Evolutionary conservation across 2,888 invertebrate species (phyloP), one percentile per base, ranked within the genome.

Genomic region (Drosophila falleni): DNA sequence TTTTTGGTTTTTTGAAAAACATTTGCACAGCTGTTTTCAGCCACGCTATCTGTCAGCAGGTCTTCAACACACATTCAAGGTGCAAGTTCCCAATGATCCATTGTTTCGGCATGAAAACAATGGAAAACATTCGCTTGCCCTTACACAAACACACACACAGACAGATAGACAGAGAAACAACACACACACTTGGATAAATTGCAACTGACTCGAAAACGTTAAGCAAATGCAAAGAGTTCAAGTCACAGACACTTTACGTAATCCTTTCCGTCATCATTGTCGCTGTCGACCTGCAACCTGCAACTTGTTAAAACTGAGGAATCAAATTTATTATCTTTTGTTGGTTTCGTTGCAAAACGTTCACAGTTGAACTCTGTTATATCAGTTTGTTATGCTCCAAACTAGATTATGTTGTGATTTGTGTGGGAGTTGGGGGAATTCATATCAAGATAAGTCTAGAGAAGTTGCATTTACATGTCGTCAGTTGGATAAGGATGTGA

Each of bases 211-310:
- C 65, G 54, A 78, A 67, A 67, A 80, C 74, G 77, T 77, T 80
- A 79, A 81, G 67, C 81, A 79, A 83, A 82, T 85, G 78, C 88
- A 87, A 89, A 89, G 74, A 85, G 86, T 86, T 87, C 86, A 87
- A 88, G 88, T 87, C 89, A 74, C 88, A 85, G 83, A 85, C 82
- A 85, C 63, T 75, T 86, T 87, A 87, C 88, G 86, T 89, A 87
- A 87, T 80, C 80, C 71, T 70, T 70, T 60, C 74, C 67, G 60
- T 66, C 71, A 51, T 39, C 60, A 53, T 15, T 64, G 61, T 67
- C 65, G 67, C 51, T 55, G 61, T 37, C 63, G 41, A 49, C 63
- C 65, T 85, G 75, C 83, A 77, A 70, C 61, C 58, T 76, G 71
- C 71, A 79, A 50, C 50, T 23, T 60, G 59, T 59, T 33, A 71